Conservation (phyloP, 1,140 invertebrate genomes). For the Leptopilina clavipes region DNA sequence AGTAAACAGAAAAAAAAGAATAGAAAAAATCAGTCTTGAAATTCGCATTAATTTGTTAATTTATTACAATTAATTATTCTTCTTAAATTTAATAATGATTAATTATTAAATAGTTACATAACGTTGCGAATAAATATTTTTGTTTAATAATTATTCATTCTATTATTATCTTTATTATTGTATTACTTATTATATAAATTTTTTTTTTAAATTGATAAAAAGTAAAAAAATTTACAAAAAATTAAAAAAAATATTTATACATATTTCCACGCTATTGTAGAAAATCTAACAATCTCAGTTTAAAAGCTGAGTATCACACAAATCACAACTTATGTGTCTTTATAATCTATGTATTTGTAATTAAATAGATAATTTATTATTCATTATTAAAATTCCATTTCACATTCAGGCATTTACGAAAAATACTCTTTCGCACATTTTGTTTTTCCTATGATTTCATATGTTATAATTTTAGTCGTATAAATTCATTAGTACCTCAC, state of each 20-base stretch:
- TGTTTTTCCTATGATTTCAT: not conserved
- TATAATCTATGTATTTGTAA: not conserved
- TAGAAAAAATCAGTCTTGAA: conserved; percentile 8
- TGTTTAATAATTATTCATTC: too few species aligned
- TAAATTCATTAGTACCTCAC: not conserved
- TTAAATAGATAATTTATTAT: not conserved
- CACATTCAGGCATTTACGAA: not conserved
- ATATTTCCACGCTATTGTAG: not conserved
- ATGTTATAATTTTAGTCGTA: not conserved
- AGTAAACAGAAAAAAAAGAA: not conserved
- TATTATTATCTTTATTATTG: too few species aligned
- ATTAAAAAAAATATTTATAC: conserved; percentile 4
- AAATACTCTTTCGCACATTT: not conserved
- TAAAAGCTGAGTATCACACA: not conserved
- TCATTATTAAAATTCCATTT: not conserved
- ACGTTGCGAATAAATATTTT: too few species aligned
- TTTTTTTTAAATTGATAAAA: too few species aligned
- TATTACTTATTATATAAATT: too few species aligned
- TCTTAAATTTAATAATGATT: not conserved
- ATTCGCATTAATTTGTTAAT: not conserved
- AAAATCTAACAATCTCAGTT: not conserved
- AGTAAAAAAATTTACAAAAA: not conserved
- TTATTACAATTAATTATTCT: not conserved
- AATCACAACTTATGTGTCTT: not conserved
- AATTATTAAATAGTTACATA: too few species aligned